Evolutionary conservation across 2,797 vertebrate species (phyloP).

Genomic region (Triplophysa yarkandensis): DNA sequence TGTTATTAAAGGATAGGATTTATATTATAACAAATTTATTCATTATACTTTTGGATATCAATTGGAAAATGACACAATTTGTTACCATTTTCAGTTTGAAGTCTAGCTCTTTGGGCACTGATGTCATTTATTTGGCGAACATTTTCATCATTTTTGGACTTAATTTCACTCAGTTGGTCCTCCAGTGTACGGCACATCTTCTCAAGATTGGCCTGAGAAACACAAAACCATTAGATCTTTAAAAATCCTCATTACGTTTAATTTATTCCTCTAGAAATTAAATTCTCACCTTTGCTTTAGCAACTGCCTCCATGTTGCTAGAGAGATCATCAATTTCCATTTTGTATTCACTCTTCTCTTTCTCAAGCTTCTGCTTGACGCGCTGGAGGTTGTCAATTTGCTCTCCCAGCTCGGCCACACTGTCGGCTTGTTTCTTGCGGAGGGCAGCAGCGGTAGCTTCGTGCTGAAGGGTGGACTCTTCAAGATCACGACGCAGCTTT

Average conservation of each 20-base stretch:
- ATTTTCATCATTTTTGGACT: slow-evolving; percentile 82
- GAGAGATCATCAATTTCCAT: slow-evolving; percentile 88
- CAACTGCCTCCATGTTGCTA: slow-evolving; percentile 82
- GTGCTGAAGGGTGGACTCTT: slow-evolving; percentile 87
- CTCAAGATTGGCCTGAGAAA: slow-evolving; percentile 81
- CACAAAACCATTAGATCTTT: slow-evolving; percentile 51
- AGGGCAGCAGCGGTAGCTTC: slow-evolving; percentile 81
- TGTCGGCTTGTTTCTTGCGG: slow-evolving; percentile 86
- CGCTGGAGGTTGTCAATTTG: slow-evolving; percentile 88
- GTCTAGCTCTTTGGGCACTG: slow-evolving; percentile 79
- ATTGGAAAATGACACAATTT: not conserved
- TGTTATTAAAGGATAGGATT: no score
- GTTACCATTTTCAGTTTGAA: slow-evolving; percentile 87
- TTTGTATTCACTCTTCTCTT: slow-evolving; percentile 88
- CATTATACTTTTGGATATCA: no score
- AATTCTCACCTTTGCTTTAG: slow-evolving; percentile 80
- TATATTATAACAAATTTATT: no score
- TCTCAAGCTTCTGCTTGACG: slow-evolving; percentile 89
- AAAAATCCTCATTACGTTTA: slow-evolving; percentile 42
- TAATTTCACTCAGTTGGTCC: slow-evolving; percentile 83
- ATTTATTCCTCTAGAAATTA: not conserved
- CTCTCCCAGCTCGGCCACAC: slow-evolving; percentile 83
- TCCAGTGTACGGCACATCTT: slow-evolving; percentile 84
- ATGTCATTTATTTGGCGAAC: slow-evolving; percentile 78
- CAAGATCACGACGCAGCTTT: slow-evolving; percentile 83